Percentiles rank a stretch among this genome's conserved stretches.
Conservation (phyloP, 2,888 invertebrate species). For the Therioaphis trifolii region DNA sequence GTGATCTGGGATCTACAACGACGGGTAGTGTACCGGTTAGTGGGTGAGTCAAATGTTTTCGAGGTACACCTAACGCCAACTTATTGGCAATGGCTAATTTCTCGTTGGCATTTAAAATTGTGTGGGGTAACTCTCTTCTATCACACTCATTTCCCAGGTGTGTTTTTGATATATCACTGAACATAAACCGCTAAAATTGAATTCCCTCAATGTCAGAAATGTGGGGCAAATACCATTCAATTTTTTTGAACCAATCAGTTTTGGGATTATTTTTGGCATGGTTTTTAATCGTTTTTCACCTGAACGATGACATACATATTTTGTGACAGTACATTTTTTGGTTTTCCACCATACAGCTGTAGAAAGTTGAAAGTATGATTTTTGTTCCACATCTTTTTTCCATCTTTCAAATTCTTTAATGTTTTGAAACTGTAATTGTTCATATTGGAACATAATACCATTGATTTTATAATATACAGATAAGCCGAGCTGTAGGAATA, state of each 20-base stretch:
- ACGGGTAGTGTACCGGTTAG: too few relatives aligned
- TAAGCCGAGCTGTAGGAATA: too few relatives aligned
- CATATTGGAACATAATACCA: background rate
- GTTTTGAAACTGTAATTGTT: conserved; percentile 62
- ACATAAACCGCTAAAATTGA: background rate
- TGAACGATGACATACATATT: conserved; percentile 52
- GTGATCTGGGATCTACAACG: too few relatives aligned
- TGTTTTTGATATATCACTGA: conserved; percentile 11
- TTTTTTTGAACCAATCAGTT: conserved; percentile 42
- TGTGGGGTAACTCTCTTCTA: conserved; percentile 35
- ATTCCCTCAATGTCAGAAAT: background rate
- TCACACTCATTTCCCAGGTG: conserved; percentile 32
- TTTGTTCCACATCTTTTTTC: conserved; percentile 64
- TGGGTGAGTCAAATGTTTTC: too few relatives aligned
- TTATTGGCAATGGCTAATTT: too few relatives aligned
- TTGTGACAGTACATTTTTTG: background rate
- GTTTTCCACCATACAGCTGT: background rate
- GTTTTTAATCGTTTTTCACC: conserved; percentile 2
- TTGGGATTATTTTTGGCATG: conserved; percentile 7
- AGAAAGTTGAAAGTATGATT: background rate
- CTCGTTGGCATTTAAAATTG: background rate
- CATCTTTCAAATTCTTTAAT: conserved; percentile 64
- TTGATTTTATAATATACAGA: conserved; percentile 22
- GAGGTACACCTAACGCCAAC: too few relatives aligned
- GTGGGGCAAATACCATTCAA: conserved; percentile 31